Percentiles rank a stretch among this genome's conserved stretches.
These are phyloP conservation scores for Daktulosphaira vitifoliae DNA, from an alignment of 1,140 invertebrate genomes.

Conservation along the genomic window DNA sequence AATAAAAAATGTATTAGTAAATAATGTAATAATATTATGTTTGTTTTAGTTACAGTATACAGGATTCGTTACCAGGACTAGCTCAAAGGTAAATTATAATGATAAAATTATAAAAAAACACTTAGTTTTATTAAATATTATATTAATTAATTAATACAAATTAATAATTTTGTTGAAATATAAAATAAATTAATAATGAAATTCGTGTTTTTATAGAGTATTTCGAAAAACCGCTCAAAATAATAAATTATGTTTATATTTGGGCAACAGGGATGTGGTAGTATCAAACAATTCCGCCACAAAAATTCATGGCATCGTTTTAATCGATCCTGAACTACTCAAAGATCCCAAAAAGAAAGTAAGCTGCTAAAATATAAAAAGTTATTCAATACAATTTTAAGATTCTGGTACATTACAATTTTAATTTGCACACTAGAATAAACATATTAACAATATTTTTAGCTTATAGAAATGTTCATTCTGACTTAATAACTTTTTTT, in stretches of 20 bases:
- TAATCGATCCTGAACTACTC: conserved; percentile 66
- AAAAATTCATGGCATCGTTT: conserved; percentile 66
- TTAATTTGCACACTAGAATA: too few relatives aligned
- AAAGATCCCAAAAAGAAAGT: conserved; percentile 55
- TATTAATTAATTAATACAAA: neutral
- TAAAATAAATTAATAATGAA: neutral
- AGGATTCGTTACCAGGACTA: conserved; percentile 21
- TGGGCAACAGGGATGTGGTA: conserved; percentile 66
- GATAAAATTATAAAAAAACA: too few relatives aligned
- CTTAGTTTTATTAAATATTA: neutral
- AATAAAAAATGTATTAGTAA: too few relatives aligned
- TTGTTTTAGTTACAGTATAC: conserved; percentile 5
- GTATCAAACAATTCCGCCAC: conserved; percentile 62
- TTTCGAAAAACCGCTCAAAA: conserved; percentile 71
- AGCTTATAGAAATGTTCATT: too few relatives aligned
- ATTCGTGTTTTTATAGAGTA: conserved; percentile 45
- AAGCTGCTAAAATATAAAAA: too few relatives aligned
- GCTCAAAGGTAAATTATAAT: conserved; percentile 10
- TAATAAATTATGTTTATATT: conserved; percentile 69
- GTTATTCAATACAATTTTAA: too few relatives aligned
- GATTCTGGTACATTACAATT: too few relatives aligned
- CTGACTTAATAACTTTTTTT: too few relatives aligned
- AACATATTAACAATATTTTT: too few relatives aligned
- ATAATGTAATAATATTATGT: too few relatives aligned
- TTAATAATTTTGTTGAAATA: neutral